Evolutionary conservation across 2,888 invertebrate species (phyloP).

Genomic region (Tiliacea citrago): DNA sequence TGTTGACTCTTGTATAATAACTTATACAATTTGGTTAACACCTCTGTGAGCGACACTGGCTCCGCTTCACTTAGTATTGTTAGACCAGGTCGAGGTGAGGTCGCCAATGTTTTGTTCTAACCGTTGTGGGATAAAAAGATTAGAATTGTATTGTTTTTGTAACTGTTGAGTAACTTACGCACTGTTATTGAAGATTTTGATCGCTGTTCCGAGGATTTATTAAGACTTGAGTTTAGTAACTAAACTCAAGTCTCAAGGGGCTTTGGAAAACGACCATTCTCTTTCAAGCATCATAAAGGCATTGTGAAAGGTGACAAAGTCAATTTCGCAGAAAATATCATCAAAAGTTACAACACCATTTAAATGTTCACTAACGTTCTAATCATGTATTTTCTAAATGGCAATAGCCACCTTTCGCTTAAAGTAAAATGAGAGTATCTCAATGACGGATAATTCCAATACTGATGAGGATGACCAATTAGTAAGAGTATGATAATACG

Average conservation of each 20-base stretch:
- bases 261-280: conserved; percentile 22
- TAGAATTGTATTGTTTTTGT: conserved; percentile 52
- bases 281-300: conserved; percentile 2
- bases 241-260: too few relatives aligned
- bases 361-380: background rate
- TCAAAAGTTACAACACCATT: background rate
- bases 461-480: background rate
- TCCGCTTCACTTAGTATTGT: conserved; percentile 58
- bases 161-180: conserved; percentile 51
- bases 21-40: conserved; percentile 62
- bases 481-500: background rate
- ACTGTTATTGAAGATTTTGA: conserved; percentile 56
- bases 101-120: conserved; percentile 45
- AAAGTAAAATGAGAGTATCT: too few relatives aligned
- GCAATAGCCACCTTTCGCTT: too few relatives aligned
- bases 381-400: background rate
- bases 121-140: conserved; percentile 48
- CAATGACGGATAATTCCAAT: background rate
- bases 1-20: conserved; percentile 59
- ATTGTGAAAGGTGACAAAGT: conserved; percentile 15
- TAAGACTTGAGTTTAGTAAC: conserved; percentile 3
- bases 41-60: conserved; percentile 46
- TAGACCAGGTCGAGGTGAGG: conserved; percentile 64
- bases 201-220: conserved; percentile 36
- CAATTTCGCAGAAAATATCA: background rate